Base-by-base conservation (phyloP, 2,888 invertebrate species). In the Cancer borealis region DNA sequence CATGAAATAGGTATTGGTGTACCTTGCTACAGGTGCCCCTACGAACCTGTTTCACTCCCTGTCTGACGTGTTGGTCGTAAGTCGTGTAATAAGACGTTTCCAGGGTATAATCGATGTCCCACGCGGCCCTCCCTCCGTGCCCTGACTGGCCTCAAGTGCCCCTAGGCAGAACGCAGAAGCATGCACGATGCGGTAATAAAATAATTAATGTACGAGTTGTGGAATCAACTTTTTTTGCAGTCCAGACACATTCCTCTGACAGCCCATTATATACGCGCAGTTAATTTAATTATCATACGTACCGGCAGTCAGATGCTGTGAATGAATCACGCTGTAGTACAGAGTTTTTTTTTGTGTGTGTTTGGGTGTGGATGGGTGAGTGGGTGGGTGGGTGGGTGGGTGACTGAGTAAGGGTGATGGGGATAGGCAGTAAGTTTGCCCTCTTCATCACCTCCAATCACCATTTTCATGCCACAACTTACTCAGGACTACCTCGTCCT, bases 371-470 rank as follows among this genome's bases (percentile, higher is more conserved):
- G n/a, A 26, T 73, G 73, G 8, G 73, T 73, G 73, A 8, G 73
- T 73, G 73, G 17, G 89, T 47, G 89, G 21, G 21, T 45, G 89
- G 47, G 89, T 89, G 89, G 47, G 89, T 89, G 89, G 17, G 60
- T 21, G 89, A 8, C 49, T 47, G 47, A 17, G 89, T 89, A 49
- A 26, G 49, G n/a, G 89, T 49, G 49, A 17, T 6, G 17, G 73
- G 4, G n/a, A 8, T 3, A 73, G 5, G 73, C 26, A 6, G n/a
- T 26, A 73, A 73, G 26, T n/a, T 73, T 8, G 26, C n/a, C 26
- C 73, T 73, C 73, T 26, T 73, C 73, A 73, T 73, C n/a, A 73
- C 60, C 54, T 54, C 54, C 60, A 60, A 60, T 60, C 60, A 60
- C 17, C 60, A 60, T 21, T 60, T 60, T 60, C 21, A 17, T 60